phyloP scores from a whole-genome alignment of 2,113 vertebrate genomes.

The Ictidomys tridecemlineatus region DNA sequence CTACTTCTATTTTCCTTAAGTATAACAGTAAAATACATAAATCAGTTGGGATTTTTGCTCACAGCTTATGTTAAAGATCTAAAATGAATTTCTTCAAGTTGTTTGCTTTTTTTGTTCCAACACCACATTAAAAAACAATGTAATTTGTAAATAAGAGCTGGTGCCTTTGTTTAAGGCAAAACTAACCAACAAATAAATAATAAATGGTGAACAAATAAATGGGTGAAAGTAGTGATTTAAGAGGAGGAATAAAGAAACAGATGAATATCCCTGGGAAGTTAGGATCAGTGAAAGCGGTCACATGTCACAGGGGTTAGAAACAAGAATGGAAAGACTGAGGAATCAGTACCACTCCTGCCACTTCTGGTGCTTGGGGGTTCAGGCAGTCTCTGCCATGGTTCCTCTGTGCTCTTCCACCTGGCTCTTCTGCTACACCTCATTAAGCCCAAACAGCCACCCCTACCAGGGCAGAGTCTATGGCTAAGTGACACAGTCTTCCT shows the following conservation, averaged over 20 bases:
- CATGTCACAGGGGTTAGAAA: background rate
- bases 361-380: background rate
- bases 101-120: background rate
- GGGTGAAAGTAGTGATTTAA: background rate
- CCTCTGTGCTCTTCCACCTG: background rate
- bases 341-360: background rate
- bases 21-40: background rate
- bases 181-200: background rate
- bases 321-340: background rate
- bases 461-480: background rate
- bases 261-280: background rate
- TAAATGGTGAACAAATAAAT: background rate
- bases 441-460: no score
- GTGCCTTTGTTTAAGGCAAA: background rate
- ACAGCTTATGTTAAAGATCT: background rate
- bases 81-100: background rate
- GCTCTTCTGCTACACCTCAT: background rate
- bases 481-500: background rate
- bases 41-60: background rate
- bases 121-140: background rate
- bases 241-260: background rate
- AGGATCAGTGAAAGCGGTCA: background rate
- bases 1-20: background rate
- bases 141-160: conserved; percentile 36
- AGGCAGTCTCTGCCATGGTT: background rate